Evolutionary conservation across 2,113 vertebrate genomes (phyloP).

Genomic region (Paracanthobrama guichenoti): DNA sequence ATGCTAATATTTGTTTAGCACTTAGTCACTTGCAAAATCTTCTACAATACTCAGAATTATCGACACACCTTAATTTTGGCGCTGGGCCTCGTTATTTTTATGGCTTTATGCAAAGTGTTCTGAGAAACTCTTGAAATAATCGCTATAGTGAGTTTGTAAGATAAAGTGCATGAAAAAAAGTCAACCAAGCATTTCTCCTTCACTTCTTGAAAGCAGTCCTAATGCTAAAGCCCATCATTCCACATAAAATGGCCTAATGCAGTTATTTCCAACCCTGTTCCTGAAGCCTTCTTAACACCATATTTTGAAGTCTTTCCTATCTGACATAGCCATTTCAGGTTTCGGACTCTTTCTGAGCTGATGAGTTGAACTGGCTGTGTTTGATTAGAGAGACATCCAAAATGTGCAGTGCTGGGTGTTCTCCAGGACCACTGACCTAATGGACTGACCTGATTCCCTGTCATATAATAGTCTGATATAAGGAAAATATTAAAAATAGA

Average conservation of each 20-base stretch:
- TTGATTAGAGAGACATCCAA: background rate
- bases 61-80: background rate
- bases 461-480: background rate
- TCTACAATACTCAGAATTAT: slow-evolving; percentile 8
- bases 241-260: background rate
- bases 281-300: background rate
- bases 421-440: background rate
- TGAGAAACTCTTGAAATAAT: slow-evolving; percentile 28
- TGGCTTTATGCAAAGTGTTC: slow-evolving; percentile 17
- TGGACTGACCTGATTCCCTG: slow-evolving; percentile 6
- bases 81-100: slow-evolving; percentile 16
- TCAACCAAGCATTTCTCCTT: slow-evolving; percentile 14
- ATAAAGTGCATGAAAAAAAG: slow-evolving; percentile 9
- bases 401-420: background rate
- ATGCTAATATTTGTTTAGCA: slow-evolving; percentile 41
- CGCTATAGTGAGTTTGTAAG: slow-evolving; percentile 4
- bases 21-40: background rate
- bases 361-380: background rate
- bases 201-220: slow-evolving; percentile 8
- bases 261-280: background rate
- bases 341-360: background rate
- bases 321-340: background rate
- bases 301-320: background rate
- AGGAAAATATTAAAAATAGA: slow-evolving; percentile 22
- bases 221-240: background rate